Percentiles rank a stretch among this genome's conserved stretches.
Conservation (phyloP, 2,888 invertebrate genomes). For the Tipula unca region DNA sequence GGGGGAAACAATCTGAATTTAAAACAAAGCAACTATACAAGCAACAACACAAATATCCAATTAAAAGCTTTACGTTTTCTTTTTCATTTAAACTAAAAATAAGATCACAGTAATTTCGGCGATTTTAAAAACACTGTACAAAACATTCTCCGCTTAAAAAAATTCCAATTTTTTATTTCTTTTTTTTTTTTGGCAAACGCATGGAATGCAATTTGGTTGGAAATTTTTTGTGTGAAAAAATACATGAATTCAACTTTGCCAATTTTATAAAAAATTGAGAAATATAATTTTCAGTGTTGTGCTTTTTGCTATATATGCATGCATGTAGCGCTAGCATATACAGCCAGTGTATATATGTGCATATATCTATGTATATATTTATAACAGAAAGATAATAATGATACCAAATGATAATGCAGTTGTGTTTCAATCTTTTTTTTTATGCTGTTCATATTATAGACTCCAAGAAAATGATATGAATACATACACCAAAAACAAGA, state of each 20-base stretch:
- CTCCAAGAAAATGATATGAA: neutral
- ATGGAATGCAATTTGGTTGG: neutral
- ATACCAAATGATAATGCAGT: conserved; percentile 2
- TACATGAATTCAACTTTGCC: neutral
- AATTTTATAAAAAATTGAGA: neutral
- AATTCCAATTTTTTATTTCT: neutral
- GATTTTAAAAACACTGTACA: neutral
- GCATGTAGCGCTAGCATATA: neutral
- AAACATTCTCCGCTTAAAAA: neutral
- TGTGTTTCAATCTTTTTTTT: neutral
- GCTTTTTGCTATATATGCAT: neutral
- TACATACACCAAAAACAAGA: neutral
- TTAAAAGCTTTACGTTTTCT: neutral
- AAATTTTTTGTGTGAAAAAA: neutral
- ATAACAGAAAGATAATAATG: neutral
- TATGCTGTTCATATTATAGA: neutral
- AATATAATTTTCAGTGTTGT: neutral
- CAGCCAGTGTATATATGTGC: too few species aligned
- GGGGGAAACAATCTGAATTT: neutral
- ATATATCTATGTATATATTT: neutral
- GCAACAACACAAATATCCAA: neutral
- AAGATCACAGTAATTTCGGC: neutral
- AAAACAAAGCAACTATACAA: neutral
- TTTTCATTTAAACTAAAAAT: neutral
- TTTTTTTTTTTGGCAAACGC: neutral